Evolutionary conservation across 2,797 vertebrate genomes (phyloP).

Genomic region (Sylvilagus floridanus): DNA sequence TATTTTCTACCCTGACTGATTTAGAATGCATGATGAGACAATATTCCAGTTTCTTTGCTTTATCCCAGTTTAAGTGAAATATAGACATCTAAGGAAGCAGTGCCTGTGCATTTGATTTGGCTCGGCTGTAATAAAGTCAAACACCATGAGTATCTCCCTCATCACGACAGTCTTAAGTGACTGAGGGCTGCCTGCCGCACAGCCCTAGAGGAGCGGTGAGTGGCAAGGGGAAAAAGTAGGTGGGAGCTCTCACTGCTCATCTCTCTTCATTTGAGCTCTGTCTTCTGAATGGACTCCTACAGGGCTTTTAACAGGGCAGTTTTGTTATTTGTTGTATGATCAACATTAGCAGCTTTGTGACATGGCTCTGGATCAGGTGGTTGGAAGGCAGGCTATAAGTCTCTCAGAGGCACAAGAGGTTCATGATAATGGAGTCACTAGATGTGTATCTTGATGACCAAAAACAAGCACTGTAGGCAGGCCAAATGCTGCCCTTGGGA

Average conservation of each 20-base stretch:
- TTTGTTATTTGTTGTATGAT: constrained; percentile 53
- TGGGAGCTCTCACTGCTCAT: neutral
- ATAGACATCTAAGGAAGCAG: constrained; percentile 90
- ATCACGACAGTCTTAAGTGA: constrained; percentile 76
- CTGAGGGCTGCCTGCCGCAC: constrained; percentile 52
- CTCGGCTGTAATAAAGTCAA: constrained; percentile 89
- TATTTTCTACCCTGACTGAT: constrained; percentile 94
- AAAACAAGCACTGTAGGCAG: constrained; percentile 47
- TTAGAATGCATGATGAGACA: constrained; percentile 95
- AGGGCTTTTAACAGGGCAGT: neutral
- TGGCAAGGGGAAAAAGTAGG: neutral
- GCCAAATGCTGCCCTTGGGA: constrained; percentile 35
- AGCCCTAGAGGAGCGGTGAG: neutral
- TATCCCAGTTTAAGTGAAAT: constrained; percentile 92
- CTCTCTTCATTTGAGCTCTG: constrained; percentile 26
- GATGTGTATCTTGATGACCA: constrained; percentile 15
- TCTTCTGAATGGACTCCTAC: neutral
- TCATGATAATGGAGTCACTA: constrained; percentile 58
- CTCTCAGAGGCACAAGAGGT: constrained; percentile 67
- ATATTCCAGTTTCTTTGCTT: constrained; percentile 93
- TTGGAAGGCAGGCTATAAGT: constrained; percentile 68
- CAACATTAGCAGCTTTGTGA: constrained; percentile 68
- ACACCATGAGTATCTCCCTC: constrained; percentile 85
- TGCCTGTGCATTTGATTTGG: constrained; percentile 89
- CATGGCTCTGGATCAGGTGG: constrained; percentile 30